Base-by-base conservation (phyloP, 2,113 vertebrate species). In the Podarcis raffonei region DNA sequence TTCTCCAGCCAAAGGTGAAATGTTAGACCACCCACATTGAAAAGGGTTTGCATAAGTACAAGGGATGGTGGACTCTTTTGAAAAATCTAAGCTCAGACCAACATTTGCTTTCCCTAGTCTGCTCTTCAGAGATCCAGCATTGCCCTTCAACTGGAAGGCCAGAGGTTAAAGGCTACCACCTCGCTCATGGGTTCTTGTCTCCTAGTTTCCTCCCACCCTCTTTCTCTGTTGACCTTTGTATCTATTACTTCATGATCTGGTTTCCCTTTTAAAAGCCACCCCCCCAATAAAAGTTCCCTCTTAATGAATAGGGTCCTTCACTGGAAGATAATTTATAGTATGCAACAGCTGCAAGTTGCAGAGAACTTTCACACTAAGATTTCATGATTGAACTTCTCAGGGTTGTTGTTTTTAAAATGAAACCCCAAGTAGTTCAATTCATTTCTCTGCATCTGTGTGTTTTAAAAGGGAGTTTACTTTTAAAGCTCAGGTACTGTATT, bases 91-190 rank as follows among this genome's bases (percentile, higher is more conserved):
- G 15, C 23, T 23, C 62, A 12, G 20, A 12, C 3, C 5, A 59
- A 37, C 66, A 5, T 71, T 25, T 35, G 25, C 35, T 68, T 81
- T 81, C 59, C 4, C 42, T 62, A 32, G 48, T 35, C 25, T 12
- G 5, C 12, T 16, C 30, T 32, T 27, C 20, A 39, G 53, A 32
- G 65, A 1, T 68, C 86, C 0, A 85, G 37, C 0, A 77, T 71
- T 25, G 93, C 22, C 85, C 85, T 71, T 87, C 86, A 53, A 6
- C 15, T 0, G 2, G 71, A 23, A 66, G 39, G 87, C 87, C 59
- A 1, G 85, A 75, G 91, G 85, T 82, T 89, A 94, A 90, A 93
- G 94, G 92, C 84, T 91, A 92, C 81, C 20, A 13, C 86, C 59
- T 37, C 87, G 82, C 71, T 72, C 88, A 81, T n/a, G 85, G 75